Conservation (phyloP, 2,888 invertebrate species). For the Carabus problematicus region DNA sequence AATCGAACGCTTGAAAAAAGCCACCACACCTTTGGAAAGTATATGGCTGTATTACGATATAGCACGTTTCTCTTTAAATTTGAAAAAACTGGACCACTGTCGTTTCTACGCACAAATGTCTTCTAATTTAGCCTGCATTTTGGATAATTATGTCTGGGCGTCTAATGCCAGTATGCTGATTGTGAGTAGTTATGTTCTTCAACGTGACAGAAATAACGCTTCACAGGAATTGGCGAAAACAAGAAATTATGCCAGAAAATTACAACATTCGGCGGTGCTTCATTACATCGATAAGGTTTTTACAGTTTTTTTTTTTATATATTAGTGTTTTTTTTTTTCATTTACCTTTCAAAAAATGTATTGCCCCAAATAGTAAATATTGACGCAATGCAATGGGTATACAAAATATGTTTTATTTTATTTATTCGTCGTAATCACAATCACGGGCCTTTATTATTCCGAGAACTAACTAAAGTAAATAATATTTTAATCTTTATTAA, state of each 20-base stretch:
- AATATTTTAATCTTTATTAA: no score
- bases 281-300: conserved; percentile 53
- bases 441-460: no score
- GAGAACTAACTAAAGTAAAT: no score
- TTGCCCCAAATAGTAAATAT: no score
- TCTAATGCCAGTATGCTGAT: conserved; percentile 59
- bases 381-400: no score
- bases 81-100: conserved; percentile 58
- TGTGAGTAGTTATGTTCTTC: conserved; percentile 58
- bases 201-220: conserved; percentile 61
- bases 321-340: not conserved
- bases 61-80: conserved; percentile 56
- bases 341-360: not conserved
- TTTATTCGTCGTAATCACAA: conserved; percentile 3
- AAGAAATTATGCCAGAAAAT: conserved; percentile 51
- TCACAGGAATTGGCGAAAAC: conserved; percentile 54
- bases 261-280: conserved; percentile 54
- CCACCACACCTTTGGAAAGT: conserved; percentile 56
- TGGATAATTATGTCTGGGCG: conserved; percentile 56
- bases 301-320: conserved; percentile 12
- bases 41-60: conserved; percentile 62
- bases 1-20: conserved; percentile 52
- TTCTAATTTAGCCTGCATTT: conserved; percentile 53
- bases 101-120: conserved; percentile 57
- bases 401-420: no score